Base-by-base conservation (phyloP, 2,888 invertebrate genomes). In the Drosophila ustulata region DNA sequence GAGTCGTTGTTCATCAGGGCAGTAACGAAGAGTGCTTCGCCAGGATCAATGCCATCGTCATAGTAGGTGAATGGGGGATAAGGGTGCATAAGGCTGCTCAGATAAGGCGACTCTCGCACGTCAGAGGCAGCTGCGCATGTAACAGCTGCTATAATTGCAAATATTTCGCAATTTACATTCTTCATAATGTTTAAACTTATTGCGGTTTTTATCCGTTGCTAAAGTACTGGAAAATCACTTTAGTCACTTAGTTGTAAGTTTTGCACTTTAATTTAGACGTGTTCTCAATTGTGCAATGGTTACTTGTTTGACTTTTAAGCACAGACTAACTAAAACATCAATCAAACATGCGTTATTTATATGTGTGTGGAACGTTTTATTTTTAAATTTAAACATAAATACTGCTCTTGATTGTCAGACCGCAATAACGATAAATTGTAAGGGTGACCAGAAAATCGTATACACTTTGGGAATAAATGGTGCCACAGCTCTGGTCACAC, bases 21-120 rank as follows among this genome's bases (percentile, higher is more conserved):
- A 6, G 92, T 92, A 1, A 92, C 66, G 51, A 85, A 91, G 0
- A 92, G 75, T 0, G 92, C 96, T 23, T 94, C 89, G 1, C 92
- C 92, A 0, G 92, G 90, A 82, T 92, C 91, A 11, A 77, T 90
- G n/a, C 76, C 83, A 71, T 90, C 90, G 3, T 71, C 64, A 58
- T 78, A 90, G 34, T 63, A 65, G 7, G 80, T 47, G 65, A 78
- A 90, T 4, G 88, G 79, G 0, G 92, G 92, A 84, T 92, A 92
- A 3, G 90, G 91, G 80, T 92, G 92, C 4, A 92, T 80, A 66
- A 91, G 91, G 57, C 88, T 89, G 32, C 71, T 73, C 3, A 69
- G 82, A 55, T 83, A 76, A 8, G 70, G 26, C 9, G 13, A 28
- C 9, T 50, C 25, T 0, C n/a, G 49, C 46, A 26, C 47, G 18